Evolutionary conservation across 2,888 invertebrate species (phyloP).

Genomic region (Nowickia ferox): DNA sequence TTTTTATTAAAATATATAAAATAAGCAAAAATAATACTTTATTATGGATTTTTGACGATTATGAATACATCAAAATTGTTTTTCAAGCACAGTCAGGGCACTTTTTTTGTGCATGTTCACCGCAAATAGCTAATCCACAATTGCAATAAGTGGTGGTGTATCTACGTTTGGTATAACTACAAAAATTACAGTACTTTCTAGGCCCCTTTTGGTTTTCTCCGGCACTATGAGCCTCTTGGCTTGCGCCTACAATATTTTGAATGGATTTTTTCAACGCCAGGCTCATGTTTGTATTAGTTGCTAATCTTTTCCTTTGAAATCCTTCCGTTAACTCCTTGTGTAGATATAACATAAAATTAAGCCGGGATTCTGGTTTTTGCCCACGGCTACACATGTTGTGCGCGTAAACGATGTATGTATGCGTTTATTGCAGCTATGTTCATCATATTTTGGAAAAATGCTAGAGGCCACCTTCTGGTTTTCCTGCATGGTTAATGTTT

Average conservation of each 20-base stretch:
- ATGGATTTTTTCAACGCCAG: slow-evolving; percentile 34
- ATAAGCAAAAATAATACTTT: slow-evolving; percentile 29
- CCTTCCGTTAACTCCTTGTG: slow-evolving; percentile 33
- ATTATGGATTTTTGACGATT: slow-evolving; percentile 37
- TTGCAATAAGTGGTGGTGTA: slow-evolving; percentile 38
- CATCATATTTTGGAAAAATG: slow-evolving; percentile 51
- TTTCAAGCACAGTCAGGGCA: no score
- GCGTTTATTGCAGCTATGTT: slow-evolving; percentile 45
- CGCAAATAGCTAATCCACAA: neutral
- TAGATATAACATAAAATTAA: slow-evolving; percentile 34
- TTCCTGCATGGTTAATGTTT: no score
- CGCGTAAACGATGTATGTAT: slow-evolving; percentile 44
- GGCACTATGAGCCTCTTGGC: slow-evolving; percentile 26
- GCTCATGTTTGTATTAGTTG: slow-evolving; percentile 42
- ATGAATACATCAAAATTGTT: neutral
- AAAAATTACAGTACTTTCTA: slow-evolving; percentile 42
- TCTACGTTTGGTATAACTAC: slow-evolving; percentile 37
- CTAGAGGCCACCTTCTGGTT: slow-evolving; percentile 38
- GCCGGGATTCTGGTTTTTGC: slow-evolving; percentile 28
- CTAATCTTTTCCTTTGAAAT: slow-evolving; percentile 27
- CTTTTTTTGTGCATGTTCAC: no score
- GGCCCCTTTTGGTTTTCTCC: slow-evolving; percentile 23
- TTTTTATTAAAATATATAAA: slow-evolving; percentile 39
- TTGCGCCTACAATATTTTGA: slow-evolving; percentile 32
- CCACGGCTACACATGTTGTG: slow-evolving; percentile 35